Base-by-base conservation (phyloP, 2,888 invertebrate genomes). In the Beris morrisii region DNA sequence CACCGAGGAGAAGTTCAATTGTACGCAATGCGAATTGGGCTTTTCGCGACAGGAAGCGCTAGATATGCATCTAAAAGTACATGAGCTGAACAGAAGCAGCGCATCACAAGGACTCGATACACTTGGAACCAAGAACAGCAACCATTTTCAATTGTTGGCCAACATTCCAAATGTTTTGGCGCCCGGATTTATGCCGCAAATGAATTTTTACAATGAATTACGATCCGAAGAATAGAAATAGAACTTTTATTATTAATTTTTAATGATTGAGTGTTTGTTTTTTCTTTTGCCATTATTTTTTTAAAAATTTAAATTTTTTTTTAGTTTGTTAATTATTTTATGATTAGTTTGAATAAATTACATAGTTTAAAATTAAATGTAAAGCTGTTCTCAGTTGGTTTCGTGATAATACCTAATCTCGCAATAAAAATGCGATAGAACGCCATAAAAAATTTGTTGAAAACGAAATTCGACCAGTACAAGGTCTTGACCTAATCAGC, bases 1-100 rank as follows among this genome's bases (percentile, higher is more conserved):
- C 75, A 87, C 87, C 79, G 84, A 79, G 67, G 84, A 85, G 72
- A 84, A 84, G 74, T 85, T 83, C 79, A 84, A 85, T 70, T 89
- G 89, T 74, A 82, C 83, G 71, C 83, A 87, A 71, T 89, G 89
- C 43, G 73, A 74, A 64, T 75, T 79, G 12, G 74, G 71, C 31
- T 80, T 79, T 67, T 70, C 74, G 13, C 77, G 78, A 15, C 76
- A 75, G 38, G 71, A 74, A 12, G 77, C 76, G 22, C 70, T 78
- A 9, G 76, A 78, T 54, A 74, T 73, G 64, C 79, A 80, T 69
- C 65, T 76, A 5, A 79, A 80, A 70, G 75, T 78, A 13, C 80
- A 80, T 65, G 67, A 68, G 30, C 38, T 67, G 30, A 68, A 67
- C 30, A 5, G 38, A 38, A 67, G 64, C 4, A 53, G 56, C 22